These are phyloP conservation scores for Copidosoma floridanum DNA, from an alignment of 1,140 invertebrate genomes.

Conservation along the genomic window DNA sequence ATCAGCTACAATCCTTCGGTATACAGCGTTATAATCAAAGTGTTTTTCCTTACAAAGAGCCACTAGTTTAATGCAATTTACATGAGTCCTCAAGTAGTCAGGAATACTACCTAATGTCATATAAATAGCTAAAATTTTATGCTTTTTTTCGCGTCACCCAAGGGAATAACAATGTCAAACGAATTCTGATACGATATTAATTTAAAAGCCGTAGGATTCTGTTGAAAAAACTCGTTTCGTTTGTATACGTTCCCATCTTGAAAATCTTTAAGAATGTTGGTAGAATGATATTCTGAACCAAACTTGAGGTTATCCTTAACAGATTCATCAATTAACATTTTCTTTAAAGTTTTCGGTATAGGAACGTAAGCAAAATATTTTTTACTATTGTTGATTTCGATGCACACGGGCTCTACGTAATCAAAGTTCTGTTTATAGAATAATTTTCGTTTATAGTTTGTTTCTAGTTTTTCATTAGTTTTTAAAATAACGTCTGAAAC, in stretches of 20 bases:
- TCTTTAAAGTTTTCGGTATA: slow-evolving; percentile 23
- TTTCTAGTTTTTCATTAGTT: not conserved
- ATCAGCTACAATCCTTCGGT: slow-evolving; percentile 37
- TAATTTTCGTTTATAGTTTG: slow-evolving; percentile 13
- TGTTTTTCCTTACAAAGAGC: slow-evolving; percentile 38
- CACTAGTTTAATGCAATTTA: slow-evolving; percentile 39
- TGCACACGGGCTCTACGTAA: slow-evolving; percentile 24
- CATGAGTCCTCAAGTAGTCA: slow-evolving; percentile 24
- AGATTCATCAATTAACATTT: slow-evolving; percentile 32
- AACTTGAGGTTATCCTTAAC: slow-evolving; percentile 27
- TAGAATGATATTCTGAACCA: not conserved
- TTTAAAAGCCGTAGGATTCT: slow-evolving; percentile 34
- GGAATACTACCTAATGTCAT: slow-evolving; percentile 39
- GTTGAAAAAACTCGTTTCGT: slow-evolving; percentile 37
- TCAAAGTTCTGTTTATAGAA: slow-evolving; percentile 33
- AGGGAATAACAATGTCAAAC: slow-evolving; percentile 45
- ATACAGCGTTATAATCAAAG: slow-evolving; percentile 34
- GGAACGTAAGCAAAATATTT: slow-evolving; percentile 36
- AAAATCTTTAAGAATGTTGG: slow-evolving; percentile 35
- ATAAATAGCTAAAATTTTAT: slow-evolving; percentile 45
- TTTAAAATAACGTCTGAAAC: slow-evolving; percentile 6
- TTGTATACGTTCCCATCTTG: slow-evolving; percentile 37
- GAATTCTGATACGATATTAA: slow-evolving; percentile 45
- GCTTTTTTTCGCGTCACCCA: slow-evolving; percentile 39
- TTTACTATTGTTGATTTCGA: slow-evolving; percentile 21